A percentile compares a stretch with the other conserved stretches of the same genome.
phyloP scores from a whole-genome alignment of 2,113 vertebrate species.

The Eurypyga helias region DNA sequence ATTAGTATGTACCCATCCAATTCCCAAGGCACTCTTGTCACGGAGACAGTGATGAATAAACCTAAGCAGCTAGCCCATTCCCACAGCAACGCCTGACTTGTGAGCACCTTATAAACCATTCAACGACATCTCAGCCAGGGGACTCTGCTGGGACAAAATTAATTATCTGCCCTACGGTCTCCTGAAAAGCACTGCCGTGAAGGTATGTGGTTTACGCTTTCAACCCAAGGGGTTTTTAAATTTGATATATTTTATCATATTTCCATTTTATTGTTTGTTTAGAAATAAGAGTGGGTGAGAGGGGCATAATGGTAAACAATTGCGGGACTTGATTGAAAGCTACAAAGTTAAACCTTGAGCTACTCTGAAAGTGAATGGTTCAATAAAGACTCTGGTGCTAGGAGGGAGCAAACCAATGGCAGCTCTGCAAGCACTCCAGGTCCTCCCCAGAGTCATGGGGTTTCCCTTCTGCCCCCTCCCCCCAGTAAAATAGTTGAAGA shows the following conservation, averaged over 20 bases:
- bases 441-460: too few relatives aligned
- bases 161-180: not conserved
- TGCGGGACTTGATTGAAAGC: not conserved
- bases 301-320: not conserved
- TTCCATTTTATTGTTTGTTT: not conserved
- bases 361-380: not conserved
- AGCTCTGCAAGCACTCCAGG: not conserved
- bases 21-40: not conserved
- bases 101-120: not conserved
- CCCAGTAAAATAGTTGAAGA: not conserved
- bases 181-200: not conserved
- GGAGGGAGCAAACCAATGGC: not conserved
- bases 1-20: not conserved
- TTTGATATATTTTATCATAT: not conserved
- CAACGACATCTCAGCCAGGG: not conserved
- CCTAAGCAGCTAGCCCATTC: not conserved
- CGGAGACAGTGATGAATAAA: not conserved
- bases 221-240: not conserved
- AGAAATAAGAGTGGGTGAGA: not conserved
- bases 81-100: not conserved
- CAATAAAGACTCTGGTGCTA: not conserved
- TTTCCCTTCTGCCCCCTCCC: not conserved
- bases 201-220: not conserved
- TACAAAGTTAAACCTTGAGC: not conserved
- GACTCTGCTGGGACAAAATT: slow-evolving; percentile 10